Evolutionary conservation across 2,113 vertebrate genomes (phyloP).

Genomic region (Chlamydotis undulata): DNA sequence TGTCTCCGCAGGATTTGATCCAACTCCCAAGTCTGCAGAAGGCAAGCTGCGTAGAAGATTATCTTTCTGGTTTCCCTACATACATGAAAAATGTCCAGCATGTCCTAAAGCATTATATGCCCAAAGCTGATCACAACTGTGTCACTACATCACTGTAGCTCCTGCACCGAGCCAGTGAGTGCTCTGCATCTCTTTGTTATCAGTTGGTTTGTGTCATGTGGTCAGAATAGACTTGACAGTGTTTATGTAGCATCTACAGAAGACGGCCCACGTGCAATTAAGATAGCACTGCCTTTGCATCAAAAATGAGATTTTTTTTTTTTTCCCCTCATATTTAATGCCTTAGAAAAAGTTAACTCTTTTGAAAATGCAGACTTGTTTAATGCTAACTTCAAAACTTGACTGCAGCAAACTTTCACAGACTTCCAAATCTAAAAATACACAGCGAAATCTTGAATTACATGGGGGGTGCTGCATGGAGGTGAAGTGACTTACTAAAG

Average conservation of each 20-base stretch:
- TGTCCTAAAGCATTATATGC: neutral
- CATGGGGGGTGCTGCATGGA: neutral
- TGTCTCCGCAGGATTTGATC: neutral
- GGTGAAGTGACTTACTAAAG: conserved; percentile 18
- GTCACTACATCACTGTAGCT: neutral
- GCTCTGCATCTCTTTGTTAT: neutral
- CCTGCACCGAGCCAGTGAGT: neutral
- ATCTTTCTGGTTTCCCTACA: neutral
- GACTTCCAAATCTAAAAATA: conserved; percentile 29
- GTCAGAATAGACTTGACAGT: neutral
- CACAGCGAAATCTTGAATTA: conserved; percentile 1
- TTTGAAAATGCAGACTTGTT: neutral
- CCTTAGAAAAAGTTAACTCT: neutral
- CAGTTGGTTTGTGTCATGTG: neutral
- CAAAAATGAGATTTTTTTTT: neutral
- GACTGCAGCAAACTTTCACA: conserved; percentile 24
- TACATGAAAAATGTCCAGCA: neutral
- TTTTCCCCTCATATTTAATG: neutral
- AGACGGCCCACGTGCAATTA: neutral
- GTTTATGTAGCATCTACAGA: conserved; percentile 6
- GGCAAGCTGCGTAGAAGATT: neutral
- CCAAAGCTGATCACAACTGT: neutral
- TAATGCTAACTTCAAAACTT: neutral
- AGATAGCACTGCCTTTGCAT: neutral
- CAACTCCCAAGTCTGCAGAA: neutral